Evolutionary conservation across 1,140 invertebrate genomes (phyloP).

Genomic region (Anastrepha ludens): DNA sequence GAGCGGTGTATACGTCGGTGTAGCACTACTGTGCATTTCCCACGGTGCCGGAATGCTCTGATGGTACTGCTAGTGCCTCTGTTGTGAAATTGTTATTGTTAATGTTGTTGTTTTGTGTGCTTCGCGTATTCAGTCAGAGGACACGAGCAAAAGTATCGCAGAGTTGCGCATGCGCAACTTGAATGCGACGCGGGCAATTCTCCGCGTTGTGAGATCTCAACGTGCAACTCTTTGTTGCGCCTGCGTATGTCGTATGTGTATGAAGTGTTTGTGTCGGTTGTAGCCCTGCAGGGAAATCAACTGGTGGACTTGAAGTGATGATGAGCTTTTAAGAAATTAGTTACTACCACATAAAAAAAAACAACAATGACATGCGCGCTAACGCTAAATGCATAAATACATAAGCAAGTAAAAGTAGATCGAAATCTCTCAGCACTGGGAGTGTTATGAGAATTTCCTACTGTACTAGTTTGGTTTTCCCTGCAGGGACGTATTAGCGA

Average conservation of each 20-base stretch:
- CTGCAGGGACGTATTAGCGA: no score
- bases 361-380: no score
- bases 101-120: constrained; percentile 18
- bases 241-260: neutral
- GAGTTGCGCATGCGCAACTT: constrained; percentile 25
- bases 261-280: neutral
- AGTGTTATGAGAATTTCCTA: no score
- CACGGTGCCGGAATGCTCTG: constrained; percentile 63
- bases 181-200: constrained; percentile 25
- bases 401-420: no score
- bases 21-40: constrained; percentile 73
- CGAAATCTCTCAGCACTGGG: no score
- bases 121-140: constrained; percentile 7
- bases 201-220: neutral
- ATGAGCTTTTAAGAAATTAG: neutral
- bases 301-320: neutral
- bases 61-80: constrained; percentile 21
- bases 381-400: no score
- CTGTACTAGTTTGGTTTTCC: no score
- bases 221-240: constrained; percentile 26
- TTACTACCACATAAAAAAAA: no score
- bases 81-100: constrained; percentile 10
- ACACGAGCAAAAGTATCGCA: constrained; percentile 36
- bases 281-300: neutral
- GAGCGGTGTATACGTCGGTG: constrained; percentile 34